These are phyloP conservation scores for Neoscelio sp. DNA, from an alignment of 2,888 invertebrate genomes.

Conservation along the genomic window DNA sequence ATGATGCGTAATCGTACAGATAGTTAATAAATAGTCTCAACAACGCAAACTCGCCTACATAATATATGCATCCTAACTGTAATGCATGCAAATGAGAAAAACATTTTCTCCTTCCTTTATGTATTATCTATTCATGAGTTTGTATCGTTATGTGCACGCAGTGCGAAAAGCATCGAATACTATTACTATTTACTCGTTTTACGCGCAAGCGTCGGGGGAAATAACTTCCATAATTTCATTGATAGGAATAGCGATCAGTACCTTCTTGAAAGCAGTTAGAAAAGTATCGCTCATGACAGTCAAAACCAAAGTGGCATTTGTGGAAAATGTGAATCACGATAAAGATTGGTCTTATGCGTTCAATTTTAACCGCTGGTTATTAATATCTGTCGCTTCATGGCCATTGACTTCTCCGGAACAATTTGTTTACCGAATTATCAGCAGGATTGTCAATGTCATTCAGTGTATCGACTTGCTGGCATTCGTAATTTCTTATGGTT, in stretches of 20 bases:
- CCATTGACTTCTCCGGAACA: not conserved
- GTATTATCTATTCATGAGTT: not conserved
- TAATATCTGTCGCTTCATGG: conserved; percentile 8
- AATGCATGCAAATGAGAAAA: no score
- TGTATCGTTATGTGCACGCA: not conserved
- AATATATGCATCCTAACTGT: no score
- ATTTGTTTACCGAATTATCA: not conserved
- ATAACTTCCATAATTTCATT: not conserved
- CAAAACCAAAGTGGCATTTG: not conserved
- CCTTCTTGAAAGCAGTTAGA: not conserved
- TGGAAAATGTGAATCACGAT: not conserved
- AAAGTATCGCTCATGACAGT: not conserved
- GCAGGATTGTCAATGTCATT: conserved; percentile 4
- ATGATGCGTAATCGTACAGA: not conserved
- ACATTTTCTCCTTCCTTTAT: not conserved
- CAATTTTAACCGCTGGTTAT: not conserved
- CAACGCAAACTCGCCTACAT: no score
- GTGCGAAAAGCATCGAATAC: not conserved
- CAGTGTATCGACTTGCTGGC: not conserved
- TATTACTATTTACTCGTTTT: no score
- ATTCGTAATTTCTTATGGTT: not conserved
- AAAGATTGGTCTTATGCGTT: conserved; percentile 20
- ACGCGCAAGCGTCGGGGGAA: not conserved
- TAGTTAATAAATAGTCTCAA: no score
- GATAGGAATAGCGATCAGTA: not conserved